A percentile compares a stretch with the other conserved stretches of the same genome.
Conservation (phyloP, 2,797 vertebrate species). For the Sebastiscus tertius region DNA sequence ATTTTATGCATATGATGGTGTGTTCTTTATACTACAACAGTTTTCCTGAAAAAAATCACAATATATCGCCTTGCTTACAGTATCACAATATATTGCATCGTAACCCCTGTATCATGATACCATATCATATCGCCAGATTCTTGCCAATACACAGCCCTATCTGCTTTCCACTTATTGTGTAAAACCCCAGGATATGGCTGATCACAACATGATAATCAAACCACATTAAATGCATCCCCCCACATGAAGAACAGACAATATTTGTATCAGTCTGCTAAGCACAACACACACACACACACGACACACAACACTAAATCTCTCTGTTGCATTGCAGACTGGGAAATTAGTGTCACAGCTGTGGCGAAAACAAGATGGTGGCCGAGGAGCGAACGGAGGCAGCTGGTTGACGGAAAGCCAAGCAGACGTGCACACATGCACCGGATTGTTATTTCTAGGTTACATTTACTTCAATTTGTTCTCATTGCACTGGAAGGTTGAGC, state of each 20-base stretch:
- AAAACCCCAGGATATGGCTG: neutral
- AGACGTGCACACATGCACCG: constrained; percentile 5
- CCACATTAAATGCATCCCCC: neutral
- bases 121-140: accelerated
- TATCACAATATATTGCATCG: too few relatives aligned
- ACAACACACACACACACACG: neutral
- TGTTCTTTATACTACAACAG: too few relatives aligned
- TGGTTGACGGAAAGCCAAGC: constrained; percentile 32
- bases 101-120: accelerated
- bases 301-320: neutral
- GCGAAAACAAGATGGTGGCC: constrained; percentile 19
- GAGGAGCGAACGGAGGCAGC: constrained; percentile 30
- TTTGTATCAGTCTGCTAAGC: neutral
- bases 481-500: constrained; percentile 32
- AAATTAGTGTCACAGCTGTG: constrained; percentile 17
- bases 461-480: constrained; percentile 51
- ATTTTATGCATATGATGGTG: too few relatives aligned
- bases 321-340: neutral
- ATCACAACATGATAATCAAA: neutral
- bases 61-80: too few relatives aligned
- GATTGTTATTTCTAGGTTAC: constrained; percentile 52
- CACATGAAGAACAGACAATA: neutral
- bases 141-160: accelerated
- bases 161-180: neutral
- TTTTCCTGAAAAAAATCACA: too few relatives aligned